A percentile compares a stretch with the other conserved stretches of the same genome.
phyloP scores from a whole-genome alignment of 1,140 invertebrate genomes.

The Drosophila triauraria region DNA sequence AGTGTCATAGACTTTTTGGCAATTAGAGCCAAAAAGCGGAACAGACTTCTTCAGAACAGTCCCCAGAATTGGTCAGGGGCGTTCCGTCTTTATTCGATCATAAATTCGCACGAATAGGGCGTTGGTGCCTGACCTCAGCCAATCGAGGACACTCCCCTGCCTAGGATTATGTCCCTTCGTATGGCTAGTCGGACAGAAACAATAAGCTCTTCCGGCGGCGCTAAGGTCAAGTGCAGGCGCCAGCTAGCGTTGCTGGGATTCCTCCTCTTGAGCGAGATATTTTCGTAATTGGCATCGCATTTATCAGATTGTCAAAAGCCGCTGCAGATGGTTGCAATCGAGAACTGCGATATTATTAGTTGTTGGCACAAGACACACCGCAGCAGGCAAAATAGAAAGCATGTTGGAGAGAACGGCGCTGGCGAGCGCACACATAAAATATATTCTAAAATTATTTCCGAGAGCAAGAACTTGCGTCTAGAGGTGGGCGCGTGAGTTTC shows the following conservation, averaged over 20 bases:
- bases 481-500: slow-evolving; percentile 35
- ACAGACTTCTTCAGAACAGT: slow-evolving; percentile 51
- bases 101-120: slow-evolving; percentile 67
- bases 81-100: slow-evolving; percentile 67
- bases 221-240: slow-evolving; percentile 63
- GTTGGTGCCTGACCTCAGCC: slow-evolving; percentile 40
- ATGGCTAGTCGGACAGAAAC: not conserved
- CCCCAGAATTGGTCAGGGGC: slow-evolving; percentile 49
- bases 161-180: slow-evolving; percentile 33
- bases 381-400: slow-evolving; percentile 42
- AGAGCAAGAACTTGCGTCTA: slow-evolving; percentile 27
- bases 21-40: slow-evolving; percentile 68
- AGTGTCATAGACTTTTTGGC: slow-evolving; percentile 60
- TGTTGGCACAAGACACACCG: slow-evolving; percentile 20
- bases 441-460: slow-evolving; percentile 60
- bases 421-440: not conserved
- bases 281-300: slow-evolving; percentile 47
- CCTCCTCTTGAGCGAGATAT: slow-evolving; percentile 39
- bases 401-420: slow-evolving; percentile 2
- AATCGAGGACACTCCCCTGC: slow-evolving; percentile 37
- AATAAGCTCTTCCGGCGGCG: slow-evolving; percentile 24
- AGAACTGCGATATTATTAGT: slow-evolving; percentile 47
- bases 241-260: slow-evolving; percentile 47
- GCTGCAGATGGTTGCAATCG: slow-evolving; percentile 64
- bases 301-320: slow-evolving; percentile 61